A percentile compares a stretch with the other conserved stretches of the same genome.
Conservation (phyloP, 2,888 invertebrate species). For the Tuta absoluta region DNA sequence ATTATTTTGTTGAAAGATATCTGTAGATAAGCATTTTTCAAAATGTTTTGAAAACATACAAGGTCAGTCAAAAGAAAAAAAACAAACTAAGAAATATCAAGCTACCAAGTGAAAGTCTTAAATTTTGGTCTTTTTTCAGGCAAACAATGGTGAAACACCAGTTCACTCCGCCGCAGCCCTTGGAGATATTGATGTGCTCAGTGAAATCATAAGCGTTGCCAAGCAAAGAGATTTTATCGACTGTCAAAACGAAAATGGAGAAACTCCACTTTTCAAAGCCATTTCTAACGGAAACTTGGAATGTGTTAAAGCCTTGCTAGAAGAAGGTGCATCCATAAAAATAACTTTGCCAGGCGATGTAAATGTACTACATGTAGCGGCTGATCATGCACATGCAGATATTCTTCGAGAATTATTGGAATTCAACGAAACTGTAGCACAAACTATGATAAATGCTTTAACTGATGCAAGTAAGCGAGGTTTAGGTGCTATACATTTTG, state of each 20-base stretch:
- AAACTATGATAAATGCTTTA: conserved; percentile 55
- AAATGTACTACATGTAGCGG: conserved; percentile 83
- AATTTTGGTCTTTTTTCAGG: conserved; percentile 44
- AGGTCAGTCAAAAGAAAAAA: background rate
- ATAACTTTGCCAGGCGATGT: conserved; percentile 67
- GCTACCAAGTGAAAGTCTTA: too few species aligned
- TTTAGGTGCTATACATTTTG: conserved; percentile 78
- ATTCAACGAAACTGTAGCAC: conserved; percentile 60
- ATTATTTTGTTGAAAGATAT: too few species aligned
- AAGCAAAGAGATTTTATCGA: conserved; percentile 74
- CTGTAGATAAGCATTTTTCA: too few species aligned
- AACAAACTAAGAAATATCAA: background rate
- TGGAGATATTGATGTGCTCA: conserved; percentile 73
- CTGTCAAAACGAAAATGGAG: conserved; percentile 69
- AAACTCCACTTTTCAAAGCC: conserved; percentile 76
- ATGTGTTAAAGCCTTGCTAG: conserved; percentile 69
- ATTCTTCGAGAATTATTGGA: conserved; percentile 78
- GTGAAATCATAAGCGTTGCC: conserved; percentile 74
- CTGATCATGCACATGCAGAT: conserved; percentile 76
- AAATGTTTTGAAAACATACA: background rate
- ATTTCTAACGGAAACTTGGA: conserved; percentile 64
- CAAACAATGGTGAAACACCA: conserved; percentile 76
- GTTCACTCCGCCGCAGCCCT: conserved; percentile 78
- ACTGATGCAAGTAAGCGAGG: conserved; percentile 66
- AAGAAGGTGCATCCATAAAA: conserved; percentile 71